Percentiles rank a stretch among this genome's conserved stretches.
Evolutionary conservation across 2,113 vertebrate genomes (phyloP).

Genomic region (Antechinus stuartii): DNA sequence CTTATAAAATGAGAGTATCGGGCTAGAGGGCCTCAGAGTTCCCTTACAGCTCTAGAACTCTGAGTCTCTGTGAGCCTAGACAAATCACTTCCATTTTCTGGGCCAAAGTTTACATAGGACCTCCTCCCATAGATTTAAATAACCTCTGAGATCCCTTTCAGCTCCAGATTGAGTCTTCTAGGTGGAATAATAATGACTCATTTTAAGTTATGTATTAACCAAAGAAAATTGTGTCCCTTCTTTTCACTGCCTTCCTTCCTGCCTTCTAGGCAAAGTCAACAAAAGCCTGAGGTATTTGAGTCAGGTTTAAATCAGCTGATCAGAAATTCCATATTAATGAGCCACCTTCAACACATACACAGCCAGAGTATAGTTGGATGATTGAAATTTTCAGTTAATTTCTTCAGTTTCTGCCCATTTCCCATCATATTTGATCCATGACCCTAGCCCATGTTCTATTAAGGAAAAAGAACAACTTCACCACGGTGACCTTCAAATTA

Average conservation of each 20-base stretch:
- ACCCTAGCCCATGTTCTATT: background rate
- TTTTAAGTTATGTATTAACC: constrained; percentile 19
- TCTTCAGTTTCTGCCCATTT: background rate
- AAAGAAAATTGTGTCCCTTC: background rate
- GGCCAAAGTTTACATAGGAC: background rate
- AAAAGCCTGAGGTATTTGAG: background rate
- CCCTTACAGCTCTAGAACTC: background rate
- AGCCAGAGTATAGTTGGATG: background rate
- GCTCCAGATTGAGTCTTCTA: background rate
- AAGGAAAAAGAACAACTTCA: background rate
- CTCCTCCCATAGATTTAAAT: background rate
- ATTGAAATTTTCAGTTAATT: background rate
- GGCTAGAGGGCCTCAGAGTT: background rate
- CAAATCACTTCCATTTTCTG: background rate
- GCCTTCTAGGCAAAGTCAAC: background rate
- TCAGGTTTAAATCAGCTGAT: background rate
- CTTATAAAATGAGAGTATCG: background rate
- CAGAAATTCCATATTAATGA: background rate
- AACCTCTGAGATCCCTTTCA: background rate
- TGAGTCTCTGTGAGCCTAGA: background rate
- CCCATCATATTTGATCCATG: background rate
- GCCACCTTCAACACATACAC: background rate
- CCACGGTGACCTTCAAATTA: background rate
- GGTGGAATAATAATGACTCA: background rate
- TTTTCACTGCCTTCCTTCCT: background rate